Evolutionary conservation across 2,888 invertebrate species (phyloP).

Genomic region (Leptinotarsa tumamoca): DNA sequence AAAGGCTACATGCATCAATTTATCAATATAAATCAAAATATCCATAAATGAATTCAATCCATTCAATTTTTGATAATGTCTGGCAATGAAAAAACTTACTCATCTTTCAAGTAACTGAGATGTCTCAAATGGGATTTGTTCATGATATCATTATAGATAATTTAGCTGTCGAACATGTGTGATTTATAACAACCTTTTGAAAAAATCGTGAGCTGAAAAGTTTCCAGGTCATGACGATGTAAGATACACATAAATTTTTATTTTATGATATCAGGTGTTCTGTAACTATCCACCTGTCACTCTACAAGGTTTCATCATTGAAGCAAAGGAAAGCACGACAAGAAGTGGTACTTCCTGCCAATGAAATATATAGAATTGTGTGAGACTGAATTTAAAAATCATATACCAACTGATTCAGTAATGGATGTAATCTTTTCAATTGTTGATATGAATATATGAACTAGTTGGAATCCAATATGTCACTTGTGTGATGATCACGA

Average conservation of each 20-base stretch:
- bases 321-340: not conserved
- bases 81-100: not conserved
- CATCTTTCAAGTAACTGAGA: constrained; percentile 16
- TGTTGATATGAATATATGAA: too few species aligned
- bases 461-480: too few species aligned
- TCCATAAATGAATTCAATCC: too few species aligned
- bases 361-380: too few species aligned
- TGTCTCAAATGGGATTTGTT: constrained; percentile 21
- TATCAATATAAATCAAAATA: too few species aligned
- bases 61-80: not conserved
- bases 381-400: too few species aligned
- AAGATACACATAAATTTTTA: constrained; percentile 28
- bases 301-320: constrained; percentile 1
- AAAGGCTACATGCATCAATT: too few species aligned
- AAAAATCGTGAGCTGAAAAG: constrained; percentile 36
- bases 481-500: too few species aligned
- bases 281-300: constrained; percentile 11
- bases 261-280: constrained; percentile 22
- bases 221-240: constrained; percentile 33
- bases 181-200: constrained; percentile 35
- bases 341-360: not conserved
- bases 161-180: constrained; percentile 36
- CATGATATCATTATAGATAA: constrained; percentile 31
- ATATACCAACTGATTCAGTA: too few species aligned
- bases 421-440: too few species aligned